phyloP scores from a whole-genome alignment of 2,888 invertebrate genomes.

The Zhengitettix transpicula region DNA sequence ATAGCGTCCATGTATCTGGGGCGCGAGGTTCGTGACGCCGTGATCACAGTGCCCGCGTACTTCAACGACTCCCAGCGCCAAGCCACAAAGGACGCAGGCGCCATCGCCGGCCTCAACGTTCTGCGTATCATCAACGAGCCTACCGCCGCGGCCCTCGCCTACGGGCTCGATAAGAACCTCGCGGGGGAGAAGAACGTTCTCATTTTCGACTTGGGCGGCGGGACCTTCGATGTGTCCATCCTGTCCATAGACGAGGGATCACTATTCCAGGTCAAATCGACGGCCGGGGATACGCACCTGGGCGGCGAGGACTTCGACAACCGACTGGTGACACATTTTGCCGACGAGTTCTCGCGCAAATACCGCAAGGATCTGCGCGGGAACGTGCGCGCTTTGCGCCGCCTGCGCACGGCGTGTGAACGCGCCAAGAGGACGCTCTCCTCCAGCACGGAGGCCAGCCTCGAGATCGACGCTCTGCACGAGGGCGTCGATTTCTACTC shows the following conservation, averaged over 20 bases:
- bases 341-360: constrained; percentile 60
- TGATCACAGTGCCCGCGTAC: constrained; percentile 81
- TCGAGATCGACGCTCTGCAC: constrained; percentile 58
- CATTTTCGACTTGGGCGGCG: constrained; percentile 39
- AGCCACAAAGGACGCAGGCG: constrained; percentile 54
- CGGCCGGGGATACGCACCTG: constrained; percentile 66
- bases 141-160: constrained; percentile 38
- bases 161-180: constrained; percentile 37
- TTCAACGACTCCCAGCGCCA: constrained; percentile 84
- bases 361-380: constrained; percentile 49
- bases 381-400: constrained; percentile 48
- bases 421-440: constrained; percentile 61
- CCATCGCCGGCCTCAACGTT: constrained; percentile 61
- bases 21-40: constrained; percentile 46
- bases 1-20: constrained; percentile 59
- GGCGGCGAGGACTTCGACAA: constrained; percentile 70
- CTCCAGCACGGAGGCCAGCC: constrained; percentile 55
- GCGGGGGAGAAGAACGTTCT: constrained; percentile 34
- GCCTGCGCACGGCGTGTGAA: constrained; percentile 59
- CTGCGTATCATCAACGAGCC: constrained; percentile 82
- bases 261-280: constrained; percentile 62
- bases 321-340: constrained; percentile 60
- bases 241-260: constrained; percentile 36
- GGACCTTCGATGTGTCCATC: constrained; percentile 41
- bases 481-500: constrained; percentile 60